These are phyloP conservation scores for Xiphophorus couchianus DNA, from an alignment of 2,113 vertebrate genomes.

Conservation along the genomic window DNA sequence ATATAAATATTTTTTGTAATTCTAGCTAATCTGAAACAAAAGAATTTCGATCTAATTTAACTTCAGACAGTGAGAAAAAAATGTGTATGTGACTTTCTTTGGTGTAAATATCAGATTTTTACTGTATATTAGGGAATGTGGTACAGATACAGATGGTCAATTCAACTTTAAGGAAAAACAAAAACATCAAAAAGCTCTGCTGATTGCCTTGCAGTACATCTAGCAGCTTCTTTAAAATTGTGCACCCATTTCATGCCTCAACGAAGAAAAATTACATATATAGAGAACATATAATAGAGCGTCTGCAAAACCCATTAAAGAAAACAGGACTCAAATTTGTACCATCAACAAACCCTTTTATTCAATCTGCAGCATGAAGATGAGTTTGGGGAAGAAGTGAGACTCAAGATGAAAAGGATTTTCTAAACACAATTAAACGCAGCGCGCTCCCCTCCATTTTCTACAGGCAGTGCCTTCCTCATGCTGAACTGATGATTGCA, in stretches of 20 bases:
- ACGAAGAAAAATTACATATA: background rate
- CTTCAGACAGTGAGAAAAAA: too few relatives aligned
- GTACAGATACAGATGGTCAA: background rate
- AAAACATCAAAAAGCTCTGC: background rate
- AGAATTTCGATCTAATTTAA: too few relatives aligned
- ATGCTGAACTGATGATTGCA: constrained; percentile 57
- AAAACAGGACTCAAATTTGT: constrained; percentile 29
- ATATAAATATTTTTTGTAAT: too few relatives aligned
- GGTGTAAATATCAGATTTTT: too few relatives aligned
- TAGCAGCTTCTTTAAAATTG: background rate
- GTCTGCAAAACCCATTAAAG: background rate
- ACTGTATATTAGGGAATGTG: background rate
- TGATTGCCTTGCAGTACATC: background rate
- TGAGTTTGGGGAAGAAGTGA: constrained; percentile 48
- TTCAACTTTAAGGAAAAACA: background rate
- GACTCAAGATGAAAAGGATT: constrained; percentile 50
- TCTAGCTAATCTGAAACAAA: too few relatives aligned
- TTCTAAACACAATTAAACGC: constrained; percentile 61
- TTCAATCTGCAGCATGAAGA: constrained; percentile 32
- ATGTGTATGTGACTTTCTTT: too few relatives aligned
- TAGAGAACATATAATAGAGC: background rate
- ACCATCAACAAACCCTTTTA: constrained; percentile 38
- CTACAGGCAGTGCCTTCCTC: constrained; percentile 47
- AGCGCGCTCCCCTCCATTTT: constrained; percentile 30
- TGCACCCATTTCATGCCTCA: background rate